Percentiles rank a stretch among this genome's conserved stretches.
phyloP scores from a whole-genome alignment of 2,113 vertebrate species.

The Cololabis saira region DNA sequence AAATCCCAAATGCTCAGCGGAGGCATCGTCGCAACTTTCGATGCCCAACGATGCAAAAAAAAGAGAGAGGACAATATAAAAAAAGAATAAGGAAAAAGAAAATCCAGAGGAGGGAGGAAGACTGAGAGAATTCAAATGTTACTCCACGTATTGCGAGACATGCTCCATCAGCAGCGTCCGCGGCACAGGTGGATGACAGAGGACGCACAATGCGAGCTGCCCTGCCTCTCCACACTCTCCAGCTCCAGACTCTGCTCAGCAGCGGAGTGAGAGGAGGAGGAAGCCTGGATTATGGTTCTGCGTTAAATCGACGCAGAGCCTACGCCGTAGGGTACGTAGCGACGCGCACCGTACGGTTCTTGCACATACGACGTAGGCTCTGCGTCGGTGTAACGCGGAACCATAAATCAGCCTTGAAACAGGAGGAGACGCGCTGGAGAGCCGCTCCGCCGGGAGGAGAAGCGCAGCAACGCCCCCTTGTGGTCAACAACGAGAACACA shows the following conservation, averaged over 20 bases:
- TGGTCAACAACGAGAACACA: constrained; percentile 29
- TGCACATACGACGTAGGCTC: no score
- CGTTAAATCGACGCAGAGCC: no score
- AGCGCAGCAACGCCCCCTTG: constrained; percentile 60
- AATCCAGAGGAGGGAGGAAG: constrained; percentile 23
- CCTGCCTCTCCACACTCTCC: constrained; percentile 43
- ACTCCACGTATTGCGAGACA: constrained; percentile 51
- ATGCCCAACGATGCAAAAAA: constrained; percentile 40
- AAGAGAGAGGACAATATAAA: not conserved
- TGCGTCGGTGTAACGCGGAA: no score
- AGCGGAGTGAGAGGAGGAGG: constrained; percentile 28
- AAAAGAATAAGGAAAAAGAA: not conserved
- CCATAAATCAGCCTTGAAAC: no score
- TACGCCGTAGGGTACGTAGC: no score
- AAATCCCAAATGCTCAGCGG: constrained; percentile 67
- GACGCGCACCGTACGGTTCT: no score
- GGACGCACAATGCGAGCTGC: constrained; percentile 50
- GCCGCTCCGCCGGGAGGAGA: constrained; percentile 21
- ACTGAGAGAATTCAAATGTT: constrained; percentile 25
- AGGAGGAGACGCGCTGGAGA: constrained; percentile 16
- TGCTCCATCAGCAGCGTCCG: constrained; percentile 51
- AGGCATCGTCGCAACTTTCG: constrained; percentile 78
- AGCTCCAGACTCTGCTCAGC: constrained; percentile 61
- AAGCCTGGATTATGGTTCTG: no score
- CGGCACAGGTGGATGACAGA: constrained; percentile 63